A percentile compares a stretch with the other conserved stretches of the same genome.
Conservation (phyloP, 2,888 invertebrate genomes). For the Drosophila tanythrix region DNA sequence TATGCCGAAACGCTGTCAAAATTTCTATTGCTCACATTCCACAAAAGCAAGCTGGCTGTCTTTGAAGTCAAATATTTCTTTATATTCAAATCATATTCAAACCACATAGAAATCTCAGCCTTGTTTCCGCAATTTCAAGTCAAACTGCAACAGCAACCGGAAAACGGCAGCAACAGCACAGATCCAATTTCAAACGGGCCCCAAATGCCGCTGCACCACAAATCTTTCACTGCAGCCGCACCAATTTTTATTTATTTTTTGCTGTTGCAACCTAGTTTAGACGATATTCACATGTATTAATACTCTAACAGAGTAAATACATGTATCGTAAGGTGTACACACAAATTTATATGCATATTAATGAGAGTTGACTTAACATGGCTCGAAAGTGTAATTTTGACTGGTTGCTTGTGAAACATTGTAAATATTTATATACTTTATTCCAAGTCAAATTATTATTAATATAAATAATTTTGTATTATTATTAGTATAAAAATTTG, state of each 20-base stretch:
- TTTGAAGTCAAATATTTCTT: slow-evolving; percentile 52
- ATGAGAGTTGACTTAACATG: neutral
- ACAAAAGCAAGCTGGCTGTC: slow-evolving; percentile 10
- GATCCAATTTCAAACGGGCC: slow-evolving; percentile 65
- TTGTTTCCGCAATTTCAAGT: slow-evolving; percentile 51
- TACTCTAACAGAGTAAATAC: slow-evolving; percentile 19
- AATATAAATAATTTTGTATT: neutral
- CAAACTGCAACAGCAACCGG: slow-evolving; percentile 55
- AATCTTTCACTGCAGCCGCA: slow-evolving; percentile 68
- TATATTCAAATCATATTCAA: slow-evolving; percentile 59
- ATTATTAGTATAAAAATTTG: neutral
- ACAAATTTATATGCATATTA: neutral
- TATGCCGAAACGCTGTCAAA: neutral
- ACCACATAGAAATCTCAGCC: slow-evolving; percentile 69
- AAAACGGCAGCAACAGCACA: slow-evolving; percentile 35
- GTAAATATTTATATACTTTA: neutral
- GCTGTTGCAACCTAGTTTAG: slow-evolving; percentile 18
- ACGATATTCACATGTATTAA: slow-evolving; percentile 5
- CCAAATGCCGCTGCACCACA: slow-evolving; percentile 61
- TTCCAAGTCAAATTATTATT: neutral
- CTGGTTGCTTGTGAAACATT: neutral
- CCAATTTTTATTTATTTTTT: slow-evolving; percentile 28
- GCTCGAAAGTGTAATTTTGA: neutral
- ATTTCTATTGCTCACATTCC: slow-evolving; percentile 34
- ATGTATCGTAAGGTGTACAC: neutral